Evolutionary conservation across 2,113 vertebrate species (phyloP), one percentile per base, ranked within the genome.

Genomic region (Cyprinus carpio): DNA sequence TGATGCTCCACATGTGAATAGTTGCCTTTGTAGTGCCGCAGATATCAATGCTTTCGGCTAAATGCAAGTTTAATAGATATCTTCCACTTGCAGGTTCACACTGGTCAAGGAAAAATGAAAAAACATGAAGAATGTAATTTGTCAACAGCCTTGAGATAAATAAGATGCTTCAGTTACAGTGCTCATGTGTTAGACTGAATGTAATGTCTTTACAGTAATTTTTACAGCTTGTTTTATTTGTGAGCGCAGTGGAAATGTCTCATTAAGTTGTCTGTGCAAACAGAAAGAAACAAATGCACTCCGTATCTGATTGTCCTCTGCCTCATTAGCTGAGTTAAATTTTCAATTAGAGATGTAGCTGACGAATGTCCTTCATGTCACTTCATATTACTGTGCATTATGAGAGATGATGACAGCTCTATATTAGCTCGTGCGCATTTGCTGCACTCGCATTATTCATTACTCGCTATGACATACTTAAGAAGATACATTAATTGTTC

Each of bases 211-310:
- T 12, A 46, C n/a, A 51, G 8, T 69, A 29, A 31, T 46, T 60
- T 49, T 76, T 56, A 29, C 54, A 75, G 27, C 31, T 72, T 72
- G 60, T 34, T 77, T 31, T 77, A 51, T 31, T 79, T 85, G 67
- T 49, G 16, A 74, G 84, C 18, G 23, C 31, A 56, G 31, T 40
- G 56, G 46, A 84, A 77, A 84, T 62, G 77, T 75, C 51, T 83
- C 84, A 74, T 86, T 82, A 82, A 72, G 25, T 64, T 34, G 76
- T 87, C 67, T 86, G 84, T 82, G 78, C 72, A 88, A 88, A 86
- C 54, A 82, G 46, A 79, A 65, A 72, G 64, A 79, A 79, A 69
- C 69, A 46, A 88, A 85, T 76, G 29, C 20, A 31, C 20, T 72
- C 71, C 10, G 46, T 56, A 84, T 86, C 84, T 78, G 71, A 58